phyloP scores from a whole-genome alignment of 2,888 invertebrate species.

The Tetranychus piercei region DNA sequence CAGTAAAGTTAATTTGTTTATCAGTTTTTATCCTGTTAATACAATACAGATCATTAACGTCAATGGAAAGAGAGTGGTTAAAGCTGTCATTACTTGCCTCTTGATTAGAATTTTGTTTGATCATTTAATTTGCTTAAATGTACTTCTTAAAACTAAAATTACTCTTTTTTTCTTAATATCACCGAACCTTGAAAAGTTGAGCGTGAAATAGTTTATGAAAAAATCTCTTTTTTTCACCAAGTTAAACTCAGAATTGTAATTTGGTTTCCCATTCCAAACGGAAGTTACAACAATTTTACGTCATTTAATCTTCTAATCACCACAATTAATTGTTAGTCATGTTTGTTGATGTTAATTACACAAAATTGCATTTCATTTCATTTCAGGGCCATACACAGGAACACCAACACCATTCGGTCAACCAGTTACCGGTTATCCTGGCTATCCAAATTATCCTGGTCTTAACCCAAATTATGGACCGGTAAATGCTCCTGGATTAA shows the following conservation, averaged over 20 bases:
- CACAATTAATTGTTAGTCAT: neutral
- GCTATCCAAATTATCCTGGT: neutral
- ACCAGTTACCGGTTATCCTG: neutral
- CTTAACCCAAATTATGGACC: neutral
- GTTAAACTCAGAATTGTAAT: neutral
- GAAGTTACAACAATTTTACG: neutral
- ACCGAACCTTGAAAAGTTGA: too few species aligned
- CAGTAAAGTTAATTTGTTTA: too few species aligned
- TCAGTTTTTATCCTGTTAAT: too few species aligned
- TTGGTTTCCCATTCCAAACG: neutral
- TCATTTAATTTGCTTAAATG: too few species aligned
- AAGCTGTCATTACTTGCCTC: too few species aligned
- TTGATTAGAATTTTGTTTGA: too few species aligned
- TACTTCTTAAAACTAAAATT: too few species aligned
- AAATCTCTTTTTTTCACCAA: neutral
- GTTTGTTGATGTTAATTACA: neutral
- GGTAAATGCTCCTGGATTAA: neutral
- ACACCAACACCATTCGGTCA: neutral
- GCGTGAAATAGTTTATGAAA: too few species aligned
- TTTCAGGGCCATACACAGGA: slow-evolving; percentile 1
- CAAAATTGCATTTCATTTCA: neutral
- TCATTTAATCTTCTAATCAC: neutral
- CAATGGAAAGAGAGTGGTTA: too few species aligned
- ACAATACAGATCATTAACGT: too few species aligned
- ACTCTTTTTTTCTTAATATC: too few species aligned